Percentiles rank a stretch among this genome's conserved stretches.
Evolutionary conservation across 2,113 vertebrate genomes (phyloP).

Genomic region (Caranx melampygus): DNA sequence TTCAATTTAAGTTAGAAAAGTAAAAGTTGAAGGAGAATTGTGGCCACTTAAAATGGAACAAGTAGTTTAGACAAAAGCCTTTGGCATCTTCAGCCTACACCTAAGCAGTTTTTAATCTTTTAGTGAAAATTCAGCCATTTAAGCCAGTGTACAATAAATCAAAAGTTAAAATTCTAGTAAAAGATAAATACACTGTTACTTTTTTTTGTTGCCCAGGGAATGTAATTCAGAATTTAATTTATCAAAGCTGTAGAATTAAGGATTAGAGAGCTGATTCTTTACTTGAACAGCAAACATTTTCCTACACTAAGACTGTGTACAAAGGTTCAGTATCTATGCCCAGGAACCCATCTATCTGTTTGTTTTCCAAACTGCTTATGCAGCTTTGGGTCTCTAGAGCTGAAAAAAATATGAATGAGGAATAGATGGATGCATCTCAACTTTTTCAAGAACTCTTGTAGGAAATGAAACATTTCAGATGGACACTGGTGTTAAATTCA

Average conservation of each 20-base stretch:
- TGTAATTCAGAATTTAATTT: neutral
- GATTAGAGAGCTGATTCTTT: neutral
- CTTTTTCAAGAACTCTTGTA: too few relatives aligned
- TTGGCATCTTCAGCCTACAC: neutral
- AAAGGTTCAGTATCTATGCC: neutral
- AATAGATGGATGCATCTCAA: neutral
- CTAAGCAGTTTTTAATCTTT: neutral
- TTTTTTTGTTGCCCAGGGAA: neutral
- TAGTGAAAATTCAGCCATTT: neutral
- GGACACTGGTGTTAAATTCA: neutral
- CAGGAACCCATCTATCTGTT: neutral
- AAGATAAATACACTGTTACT: neutral
- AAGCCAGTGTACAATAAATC: neutral
- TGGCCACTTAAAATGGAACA: neutral
- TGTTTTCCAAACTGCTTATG: neutral
- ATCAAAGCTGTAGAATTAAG: neutral
- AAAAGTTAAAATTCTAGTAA: too few relatives aligned
- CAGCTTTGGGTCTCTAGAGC: neutral
- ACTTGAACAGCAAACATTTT: neutral
- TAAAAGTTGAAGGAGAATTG: too few relatives aligned
- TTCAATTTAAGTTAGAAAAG: neutral
- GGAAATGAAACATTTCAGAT: neutral
- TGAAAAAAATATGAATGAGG: neutral
- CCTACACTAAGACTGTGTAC: neutral
- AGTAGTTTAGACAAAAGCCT: neutral